Percentiles rank a stretch among this genome's conserved stretches.
Conservation (phyloP, 2,797 vertebrate genomes). For the Pangasius djambal region DNA sequence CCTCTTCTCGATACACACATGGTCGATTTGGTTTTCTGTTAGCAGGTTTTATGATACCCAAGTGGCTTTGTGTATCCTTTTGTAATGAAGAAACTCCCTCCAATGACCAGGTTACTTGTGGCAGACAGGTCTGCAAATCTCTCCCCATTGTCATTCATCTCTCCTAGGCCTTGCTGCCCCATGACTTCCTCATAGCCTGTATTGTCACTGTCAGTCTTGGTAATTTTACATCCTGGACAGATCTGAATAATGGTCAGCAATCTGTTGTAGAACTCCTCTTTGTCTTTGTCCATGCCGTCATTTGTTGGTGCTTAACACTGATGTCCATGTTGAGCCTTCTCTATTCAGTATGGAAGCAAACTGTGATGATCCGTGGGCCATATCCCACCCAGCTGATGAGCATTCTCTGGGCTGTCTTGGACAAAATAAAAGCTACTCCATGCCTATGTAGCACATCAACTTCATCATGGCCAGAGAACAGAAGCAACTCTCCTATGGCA, state of each 20-base stretch:
- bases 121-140: constrained; percentile 20
- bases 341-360: not conserved
- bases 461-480: too few relatives aligned
- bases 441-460: not conserved
- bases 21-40: not conserved
- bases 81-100: constrained; percentile 8
- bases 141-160: constrained; percentile 1
- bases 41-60: not conserved
- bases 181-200: not conserved
- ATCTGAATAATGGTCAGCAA: not conserved
- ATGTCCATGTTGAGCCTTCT: not conserved
- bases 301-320: not conserved
- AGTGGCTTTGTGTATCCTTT: not conserved
- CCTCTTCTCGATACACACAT: not conserved
- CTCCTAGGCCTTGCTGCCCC: not conserved
- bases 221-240: not conserved
- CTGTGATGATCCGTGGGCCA: not conserved
- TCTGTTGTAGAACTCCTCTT: not conserved
- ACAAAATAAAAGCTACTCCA: not conserved
- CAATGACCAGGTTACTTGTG: constrained; percentile 17
- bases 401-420: not conserved
- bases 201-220: not conserved
- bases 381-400: too few relatives aligned
- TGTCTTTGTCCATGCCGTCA: not conserved
- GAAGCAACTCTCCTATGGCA: too few relatives aligned